phyloP scores from a whole-genome alignment of 2,888 invertebrate species.

The Sisyra terminalis region DNA sequence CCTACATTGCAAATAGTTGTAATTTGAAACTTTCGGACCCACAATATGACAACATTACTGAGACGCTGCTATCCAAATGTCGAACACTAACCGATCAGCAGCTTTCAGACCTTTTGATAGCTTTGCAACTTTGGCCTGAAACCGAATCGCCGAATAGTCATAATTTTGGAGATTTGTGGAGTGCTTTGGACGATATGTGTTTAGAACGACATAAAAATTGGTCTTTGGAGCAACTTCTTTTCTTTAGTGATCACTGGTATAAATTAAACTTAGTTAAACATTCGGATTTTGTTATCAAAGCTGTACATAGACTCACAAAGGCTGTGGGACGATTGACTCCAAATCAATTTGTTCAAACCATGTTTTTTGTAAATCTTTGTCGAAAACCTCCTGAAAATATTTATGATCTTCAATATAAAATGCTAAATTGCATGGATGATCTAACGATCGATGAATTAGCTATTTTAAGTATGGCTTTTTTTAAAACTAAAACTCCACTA shows the following conservation, averaged over 20 bases:
- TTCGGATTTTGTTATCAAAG: constrained; percentile 36
- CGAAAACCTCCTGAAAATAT: constrained; percentile 38
- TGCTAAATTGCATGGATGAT: constrained; percentile 32
- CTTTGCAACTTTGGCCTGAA: constrained; percentile 33
- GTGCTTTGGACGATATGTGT: constrained; percentile 48
- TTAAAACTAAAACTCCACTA: constrained; percentile 53
- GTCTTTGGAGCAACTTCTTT: constrained; percentile 35
- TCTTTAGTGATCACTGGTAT: constrained; percentile 46
- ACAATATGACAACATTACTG: constrained; percentile 23
- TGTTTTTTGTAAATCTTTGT: constrained; percentile 46
- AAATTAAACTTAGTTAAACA: constrained; percentile 34
- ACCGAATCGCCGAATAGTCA: constrained; percentile 32
- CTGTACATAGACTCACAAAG: constrained; percentile 32
- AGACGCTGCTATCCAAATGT: constrained; percentile 31
- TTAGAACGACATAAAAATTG: constrained; percentile 29
- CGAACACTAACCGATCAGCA: constrained; percentile 37
- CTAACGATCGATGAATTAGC: constrained; percentile 50
- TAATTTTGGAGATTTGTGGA: constrained; percentile 48
- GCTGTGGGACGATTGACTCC: constrained; percentile 40
- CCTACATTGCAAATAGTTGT: constrained; percentile 18
- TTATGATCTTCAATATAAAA: constrained; percentile 45
- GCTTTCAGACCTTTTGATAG: constrained; percentile 32
- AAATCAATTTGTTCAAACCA: constrained; percentile 43
- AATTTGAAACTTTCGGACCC: constrained; percentile 20
- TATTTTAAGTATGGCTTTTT: constrained; percentile 58